Evolutionary conservation across 2,797 vertebrate genomes (phyloP).

Genomic region (Fundulus diaphanus): DNA sequence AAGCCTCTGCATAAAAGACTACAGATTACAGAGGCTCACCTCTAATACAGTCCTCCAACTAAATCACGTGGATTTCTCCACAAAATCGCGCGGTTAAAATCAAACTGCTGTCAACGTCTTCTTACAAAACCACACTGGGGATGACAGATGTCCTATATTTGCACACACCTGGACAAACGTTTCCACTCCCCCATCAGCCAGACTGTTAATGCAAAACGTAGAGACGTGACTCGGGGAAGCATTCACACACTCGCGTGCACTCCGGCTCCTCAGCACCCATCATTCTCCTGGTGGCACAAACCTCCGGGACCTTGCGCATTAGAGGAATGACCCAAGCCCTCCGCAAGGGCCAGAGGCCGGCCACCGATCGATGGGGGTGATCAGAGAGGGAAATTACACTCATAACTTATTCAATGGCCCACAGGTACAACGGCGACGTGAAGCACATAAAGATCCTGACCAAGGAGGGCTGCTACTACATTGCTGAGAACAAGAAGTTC

Average conservation of each 20-base stretch:
- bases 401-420: slow-evolving; percentile 91
- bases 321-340: slow-evolving; percentile 69
- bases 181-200: slow-evolving; percentile 20
- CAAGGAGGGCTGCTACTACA: slow-evolving; percentile 94
- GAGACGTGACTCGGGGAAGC: neutral
- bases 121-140: slow-evolving; percentile 6
- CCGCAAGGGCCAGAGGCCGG: slow-evolving; percentile 79
- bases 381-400: slow-evolving; percentile 94
- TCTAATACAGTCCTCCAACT: neutral
- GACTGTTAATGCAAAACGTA: slow-evolving; percentile 29
- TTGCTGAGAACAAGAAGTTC: slow-evolving; percentile 98
- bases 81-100: neutral
- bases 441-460: slow-evolving; percentile 99
- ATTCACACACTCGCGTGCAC: slow-evolving; percentile 33
- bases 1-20: neutral
- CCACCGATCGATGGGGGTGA: slow-evolving; percentile 88
- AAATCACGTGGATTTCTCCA: neutral
- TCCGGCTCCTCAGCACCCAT: slow-evolving; percentile 61
- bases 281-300: slow-evolving; percentile 80
- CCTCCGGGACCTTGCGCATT: slow-evolving; percentile 83
- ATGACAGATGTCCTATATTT: neutral
- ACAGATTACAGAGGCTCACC: no score
- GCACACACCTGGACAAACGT: neutral
- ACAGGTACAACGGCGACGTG: slow-evolving; percentile 99
- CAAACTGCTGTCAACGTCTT: neutral